These are phyloP conservation scores for Drosophila parvula DNA, from an alignment of 1,140 invertebrate species.

Conservation along the genomic window DNA sequence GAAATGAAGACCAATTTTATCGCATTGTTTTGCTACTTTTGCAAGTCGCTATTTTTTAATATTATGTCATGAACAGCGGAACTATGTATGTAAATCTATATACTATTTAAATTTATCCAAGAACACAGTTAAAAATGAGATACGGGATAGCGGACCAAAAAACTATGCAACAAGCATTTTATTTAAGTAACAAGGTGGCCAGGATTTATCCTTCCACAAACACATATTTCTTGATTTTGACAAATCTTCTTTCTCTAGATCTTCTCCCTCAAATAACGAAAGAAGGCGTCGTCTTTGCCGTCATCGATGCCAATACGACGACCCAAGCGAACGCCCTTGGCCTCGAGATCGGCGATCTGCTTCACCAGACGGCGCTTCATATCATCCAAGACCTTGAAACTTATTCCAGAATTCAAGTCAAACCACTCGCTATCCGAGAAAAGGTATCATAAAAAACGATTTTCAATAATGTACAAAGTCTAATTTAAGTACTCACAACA, in stretches of 20 bases:
- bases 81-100: too few species aligned
- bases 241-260: neutral
- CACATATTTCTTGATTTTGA: slow-evolving; percentile 23
- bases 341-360: slow-evolving; percentile 20
- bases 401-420: slow-evolving; percentile 3
- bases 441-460: neutral
- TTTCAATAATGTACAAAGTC: too few species aligned
- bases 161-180: slow-evolving; percentile 15
- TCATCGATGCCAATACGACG: slow-evolving; percentile 31
- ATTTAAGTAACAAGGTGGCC: slow-evolving; percentile 5
- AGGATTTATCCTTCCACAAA: neutral
- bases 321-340: slow-evolving; percentile 15
- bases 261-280: slow-evolving; percentile 19
- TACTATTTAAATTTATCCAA: too few species aligned
- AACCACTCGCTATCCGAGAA: slow-evolving; percentile 17
- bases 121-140: too few species aligned
- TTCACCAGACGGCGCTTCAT: slow-evolving; percentile 10
- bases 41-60: too few species aligned
- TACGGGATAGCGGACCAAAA: neutral
- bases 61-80: too few species aligned
- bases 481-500: slow-evolving; percentile 27
- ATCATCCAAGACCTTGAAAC: slow-evolving; percentile 13
- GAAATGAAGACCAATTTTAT: too few species aligned
- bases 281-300: slow-evolving; percentile 12
- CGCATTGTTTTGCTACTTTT: too few species aligned